Conservation (phyloP, 1,140 invertebrate species). For the Pygmarrhopalites habei region DNA sequence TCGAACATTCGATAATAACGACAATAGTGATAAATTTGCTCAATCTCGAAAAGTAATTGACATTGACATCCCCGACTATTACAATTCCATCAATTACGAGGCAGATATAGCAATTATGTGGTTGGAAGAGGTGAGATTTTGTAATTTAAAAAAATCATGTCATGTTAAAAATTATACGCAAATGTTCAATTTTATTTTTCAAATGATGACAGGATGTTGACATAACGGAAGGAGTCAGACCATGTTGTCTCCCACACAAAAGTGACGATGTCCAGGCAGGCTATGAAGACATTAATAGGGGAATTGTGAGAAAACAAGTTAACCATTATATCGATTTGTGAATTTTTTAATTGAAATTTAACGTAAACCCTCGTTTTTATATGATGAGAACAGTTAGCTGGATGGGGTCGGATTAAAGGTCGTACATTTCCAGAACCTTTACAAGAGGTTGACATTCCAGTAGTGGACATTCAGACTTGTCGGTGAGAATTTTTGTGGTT, state of each 20-base stretch:
- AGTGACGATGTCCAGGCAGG: constrained; percentile 11
- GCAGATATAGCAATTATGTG: constrained; percentile 32
- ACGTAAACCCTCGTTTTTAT: neutral
- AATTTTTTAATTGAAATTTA: neutral
- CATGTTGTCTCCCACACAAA: constrained; percentile 17
- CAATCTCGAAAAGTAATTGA: constrained; percentile 9
- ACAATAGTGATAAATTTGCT: constrained; percentile 16
- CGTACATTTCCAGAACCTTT: constrained; percentile 20
- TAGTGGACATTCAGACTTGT: constrained; percentile 19
- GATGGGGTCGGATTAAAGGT: constrained; percentile 24
- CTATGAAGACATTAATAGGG: neutral
- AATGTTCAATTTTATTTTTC: too few relatives aligned
- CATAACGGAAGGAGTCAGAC: constrained; percentile 15
- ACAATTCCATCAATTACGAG: constrained; percentile 18
- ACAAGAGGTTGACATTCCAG: constrained; percentile 21
- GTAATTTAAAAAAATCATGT: too few relatives aligned
- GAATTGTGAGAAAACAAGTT: constrained; percentile 10
- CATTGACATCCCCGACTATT: constrained; percentile 15
- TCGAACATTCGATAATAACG: constrained; percentile 21
- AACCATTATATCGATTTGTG: neutral
- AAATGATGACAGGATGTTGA: neutral
- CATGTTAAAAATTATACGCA: too few relatives aligned
- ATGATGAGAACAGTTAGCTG: constrained; percentile 28
- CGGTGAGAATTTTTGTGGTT: too few relatives aligned
- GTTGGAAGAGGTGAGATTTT: constrained; percentile 16